Evolutionary conservation across 2,797 vertebrate species (phyloP).

Genomic region (Platalea minor): DNA sequence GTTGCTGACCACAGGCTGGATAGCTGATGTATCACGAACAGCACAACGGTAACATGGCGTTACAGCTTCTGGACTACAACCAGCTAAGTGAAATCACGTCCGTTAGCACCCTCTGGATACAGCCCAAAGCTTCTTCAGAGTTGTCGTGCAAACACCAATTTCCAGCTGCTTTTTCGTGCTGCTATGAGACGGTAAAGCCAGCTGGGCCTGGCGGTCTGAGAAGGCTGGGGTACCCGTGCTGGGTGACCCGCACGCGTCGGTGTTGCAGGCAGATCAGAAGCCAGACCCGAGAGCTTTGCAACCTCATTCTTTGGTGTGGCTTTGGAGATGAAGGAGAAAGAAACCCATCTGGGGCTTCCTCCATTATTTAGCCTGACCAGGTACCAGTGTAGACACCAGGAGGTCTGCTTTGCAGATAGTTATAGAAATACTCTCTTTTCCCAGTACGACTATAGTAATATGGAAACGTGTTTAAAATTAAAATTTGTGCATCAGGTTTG

Average conservation of each 20-base stretch:
- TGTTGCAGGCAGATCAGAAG: neutral
- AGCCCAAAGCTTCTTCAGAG: neutral
- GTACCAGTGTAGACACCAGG: too few species aligned
- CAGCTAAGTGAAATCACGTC: neutral
- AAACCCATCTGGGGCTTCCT: neutral
- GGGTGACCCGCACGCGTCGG: fast-evolving
- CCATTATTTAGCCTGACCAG: neutral
- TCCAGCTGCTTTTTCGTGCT: neutral
- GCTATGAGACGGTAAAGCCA: fast-evolving
- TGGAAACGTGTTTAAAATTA: neutral
- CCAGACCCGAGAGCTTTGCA: neutral
- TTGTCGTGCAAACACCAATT: neutral
- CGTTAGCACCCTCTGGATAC: neutral
- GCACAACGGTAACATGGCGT: neutral
- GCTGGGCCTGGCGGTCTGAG: neutral
- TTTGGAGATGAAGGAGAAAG: neutral
- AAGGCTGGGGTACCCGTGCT: neutral
- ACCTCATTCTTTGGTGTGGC: neutral
- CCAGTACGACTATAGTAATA: fast-evolving
- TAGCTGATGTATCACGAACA: neutral
- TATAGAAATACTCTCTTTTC: neutral
- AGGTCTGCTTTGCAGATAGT: neutral
- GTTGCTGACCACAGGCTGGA: neutral
- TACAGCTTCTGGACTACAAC: neutral
- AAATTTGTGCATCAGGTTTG: neutral